Conservation (phyloP, 2,113 vertebrate genomes). For the Donacobius atricapilla region DNA sequence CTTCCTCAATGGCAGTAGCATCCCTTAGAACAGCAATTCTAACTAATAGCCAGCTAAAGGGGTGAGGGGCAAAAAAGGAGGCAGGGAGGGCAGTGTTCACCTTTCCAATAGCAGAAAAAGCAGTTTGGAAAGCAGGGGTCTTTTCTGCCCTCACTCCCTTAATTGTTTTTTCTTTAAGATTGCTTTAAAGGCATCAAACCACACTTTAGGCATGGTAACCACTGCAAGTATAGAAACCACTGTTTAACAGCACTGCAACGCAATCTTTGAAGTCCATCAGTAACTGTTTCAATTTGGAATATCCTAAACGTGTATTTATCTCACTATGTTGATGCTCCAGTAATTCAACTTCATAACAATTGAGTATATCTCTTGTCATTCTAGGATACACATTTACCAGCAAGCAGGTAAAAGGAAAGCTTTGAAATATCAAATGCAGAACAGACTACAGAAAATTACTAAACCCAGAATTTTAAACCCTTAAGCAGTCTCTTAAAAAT, state of each 20-base stretch:
- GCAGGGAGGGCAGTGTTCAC: neutral
- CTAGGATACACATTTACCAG: neutral
- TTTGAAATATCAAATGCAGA: neutral
- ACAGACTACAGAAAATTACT: neutral
- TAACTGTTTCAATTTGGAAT: neutral
- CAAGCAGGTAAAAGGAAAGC: neutral
- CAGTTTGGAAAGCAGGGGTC: neutral
- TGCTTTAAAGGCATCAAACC: neutral
- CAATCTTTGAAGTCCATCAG: neutral
- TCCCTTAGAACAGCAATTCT: neutral
- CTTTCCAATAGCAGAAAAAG: neutral
- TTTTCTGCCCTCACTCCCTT: neutral
- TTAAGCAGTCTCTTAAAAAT: neutral
- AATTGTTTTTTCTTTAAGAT: neutral
- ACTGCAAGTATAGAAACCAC: neutral
- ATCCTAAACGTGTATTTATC: neutral
- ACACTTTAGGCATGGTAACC: neutral
- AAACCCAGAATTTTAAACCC: neutral
- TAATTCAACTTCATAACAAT: neutral
- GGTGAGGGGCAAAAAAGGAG: rapidly evolving
- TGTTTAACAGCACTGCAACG: neutral
- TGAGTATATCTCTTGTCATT: neutral
- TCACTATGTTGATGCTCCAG: neutral
- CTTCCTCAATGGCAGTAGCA: neutral
- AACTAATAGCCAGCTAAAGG: neutral